These are phyloP conservation scores for Manacus vitellinus DNA, from an alignment of 2,113 vertebrate genomes.

Conservation along the genomic window DNA sequence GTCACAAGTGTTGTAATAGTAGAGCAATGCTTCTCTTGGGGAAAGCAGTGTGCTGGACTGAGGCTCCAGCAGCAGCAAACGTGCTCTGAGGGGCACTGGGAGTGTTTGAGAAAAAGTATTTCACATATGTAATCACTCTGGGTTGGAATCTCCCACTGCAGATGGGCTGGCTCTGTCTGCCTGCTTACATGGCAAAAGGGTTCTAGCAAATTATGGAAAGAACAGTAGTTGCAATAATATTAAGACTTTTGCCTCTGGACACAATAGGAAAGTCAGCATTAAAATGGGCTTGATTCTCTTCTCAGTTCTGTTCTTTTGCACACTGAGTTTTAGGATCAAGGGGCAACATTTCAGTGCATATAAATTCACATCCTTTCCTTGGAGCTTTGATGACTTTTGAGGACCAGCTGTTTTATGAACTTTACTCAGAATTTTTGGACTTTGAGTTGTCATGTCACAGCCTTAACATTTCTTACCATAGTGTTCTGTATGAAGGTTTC, in stretches of 20 bases:
- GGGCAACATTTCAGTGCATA: not conserved
- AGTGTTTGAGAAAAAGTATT: not conserved
- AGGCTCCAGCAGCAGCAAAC: not conserved
- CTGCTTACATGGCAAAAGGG: not conserved
- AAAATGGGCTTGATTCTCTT: not conserved
- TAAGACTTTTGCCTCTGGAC: not conserved
- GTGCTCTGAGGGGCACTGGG: not conserved
- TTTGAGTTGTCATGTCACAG: not conserved
- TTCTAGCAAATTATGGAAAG: not conserved
- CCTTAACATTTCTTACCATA: not conserved
- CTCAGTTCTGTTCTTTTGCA: not conserved
- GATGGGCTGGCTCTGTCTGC: not conserved
- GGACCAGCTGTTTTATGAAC: not conserved
- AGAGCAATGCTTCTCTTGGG: not conserved
- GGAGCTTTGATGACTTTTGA: not conserved
- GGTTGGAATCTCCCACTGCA: not conserved
- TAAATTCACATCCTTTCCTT: not conserved
- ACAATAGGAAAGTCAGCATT: not conserved
- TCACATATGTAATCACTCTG: not conserved
- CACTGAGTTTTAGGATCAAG: not conserved
- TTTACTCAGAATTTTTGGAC: not conserved
- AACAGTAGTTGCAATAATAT: not conserved
- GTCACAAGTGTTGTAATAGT: not conserved
- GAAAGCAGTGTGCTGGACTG: not conserved
- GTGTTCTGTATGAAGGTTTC: not conserved